Evolutionary conservation across 2,888 invertebrate species (phyloP), one percentile per base, ranked within the genome.

Genomic region (Camponotus fellah): DNA sequence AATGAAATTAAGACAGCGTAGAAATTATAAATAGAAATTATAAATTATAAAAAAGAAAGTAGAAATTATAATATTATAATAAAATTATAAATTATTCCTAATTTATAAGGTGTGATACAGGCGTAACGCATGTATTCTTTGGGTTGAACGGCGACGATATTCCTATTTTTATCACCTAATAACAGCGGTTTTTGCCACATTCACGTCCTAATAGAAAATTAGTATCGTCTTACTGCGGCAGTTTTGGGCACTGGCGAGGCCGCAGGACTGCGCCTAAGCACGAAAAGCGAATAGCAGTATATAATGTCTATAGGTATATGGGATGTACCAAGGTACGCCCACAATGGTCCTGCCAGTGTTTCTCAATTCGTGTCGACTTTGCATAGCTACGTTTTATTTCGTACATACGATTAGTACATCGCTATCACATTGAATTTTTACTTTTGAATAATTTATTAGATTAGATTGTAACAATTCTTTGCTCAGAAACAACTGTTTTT

Each of bases 301-400:
- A 91, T 89, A 92, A 91, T 76, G 86, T 90, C 90, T 89, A 92
- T 92, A 91, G 92, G 91, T 93, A 91, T 92, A 93, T 93, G 92
- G 92, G 93, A 93, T 93, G 92, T 91, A 91, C 93, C 91, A 90
- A 90, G 93, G 88, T 92, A 93, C 94, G 94, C 94, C 94, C 93
- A 93, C 93, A 89, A 92, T 89, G 91, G 91, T 89, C 92, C 91
- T 89, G 80, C 82, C 93, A 94, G 93, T 92, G 94, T 89, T 91
- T 93, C 93, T 93, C 94, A 94, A 92, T 87, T 88, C 83, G 49
- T 72, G n/a, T 34, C 21, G 17, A 60, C 46, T 62, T 71, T 49
- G 34, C n/a, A 17, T 10, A 37, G 34, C 10, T 43, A 58, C 49
- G 49, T 37, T 37, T 53, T 53, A 53, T 53, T 53, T 17, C 46